Conservation (phyloP, 2,888 invertebrate species). For the Campopleginae sp. region DNA sequence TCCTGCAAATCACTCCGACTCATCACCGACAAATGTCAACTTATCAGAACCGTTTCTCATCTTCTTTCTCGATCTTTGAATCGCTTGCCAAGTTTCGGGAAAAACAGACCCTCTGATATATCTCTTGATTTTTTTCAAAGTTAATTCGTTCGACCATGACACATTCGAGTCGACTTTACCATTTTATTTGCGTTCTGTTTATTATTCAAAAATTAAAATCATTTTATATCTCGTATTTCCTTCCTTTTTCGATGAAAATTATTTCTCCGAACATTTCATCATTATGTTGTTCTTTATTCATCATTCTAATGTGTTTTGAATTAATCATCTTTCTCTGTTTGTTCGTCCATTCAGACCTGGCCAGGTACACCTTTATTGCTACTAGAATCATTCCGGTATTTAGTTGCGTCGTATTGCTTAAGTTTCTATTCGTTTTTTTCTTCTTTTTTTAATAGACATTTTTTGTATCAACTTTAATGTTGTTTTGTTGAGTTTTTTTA, state of each 20-base stretch:
- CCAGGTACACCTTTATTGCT: constrained; percentile 80
- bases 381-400: constrained; percentile 66
- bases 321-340: constrained; percentile 46
- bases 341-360: constrained; percentile 53
- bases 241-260: neutral
- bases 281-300: neutral
- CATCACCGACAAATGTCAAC: constrained; percentile 50
- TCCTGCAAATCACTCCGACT: constrained; percentile 33
- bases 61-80: constrained; percentile 29
- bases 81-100: constrained; percentile 62
- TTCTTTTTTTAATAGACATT: constrained; percentile 9
- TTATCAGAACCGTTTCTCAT: constrained; percentile 9
- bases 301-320: constrained; percentile 1
- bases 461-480: neutral
- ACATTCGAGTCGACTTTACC: constrained; percentile 31
- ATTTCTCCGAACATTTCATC: constrained; percentile 14
- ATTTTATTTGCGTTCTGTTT: neutral
- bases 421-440: constrained; percentile 64
- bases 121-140: constrained; percentile 22
- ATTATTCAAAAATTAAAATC: constrained; percentile 66
- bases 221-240: constrained; percentile 60
- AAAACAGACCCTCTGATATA: constrained; percentile 70
- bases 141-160: constrained; percentile 52
- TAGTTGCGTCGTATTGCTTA: constrained; percentile 74
- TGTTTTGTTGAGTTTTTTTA: neutral